phyloP scores from a whole-genome alignment of 2,888 invertebrate species.

The Opisthograptis luteolata region DNA sequence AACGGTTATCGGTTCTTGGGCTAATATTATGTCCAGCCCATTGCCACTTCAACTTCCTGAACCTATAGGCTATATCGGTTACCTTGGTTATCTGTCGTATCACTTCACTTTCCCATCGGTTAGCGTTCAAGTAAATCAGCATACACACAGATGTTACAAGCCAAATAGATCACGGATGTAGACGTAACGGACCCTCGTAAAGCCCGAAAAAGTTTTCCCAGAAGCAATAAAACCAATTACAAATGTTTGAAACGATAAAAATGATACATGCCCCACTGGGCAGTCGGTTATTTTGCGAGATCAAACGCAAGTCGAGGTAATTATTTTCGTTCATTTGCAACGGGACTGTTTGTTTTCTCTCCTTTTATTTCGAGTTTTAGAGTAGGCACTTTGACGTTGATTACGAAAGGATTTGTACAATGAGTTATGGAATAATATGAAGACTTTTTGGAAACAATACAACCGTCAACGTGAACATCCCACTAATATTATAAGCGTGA shows the following conservation, averaged over 20 bases:
- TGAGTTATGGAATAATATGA: not conserved
- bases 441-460: too few species aligned
- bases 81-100: too few species aligned
- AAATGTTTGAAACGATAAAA: conserved; percentile 30
- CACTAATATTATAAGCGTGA: too few species aligned
- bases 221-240: conserved; percentile 32
- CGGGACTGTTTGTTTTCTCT: conserved; percentile 23
- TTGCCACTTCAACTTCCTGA: too few species aligned
- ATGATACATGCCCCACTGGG: conserved; percentile 29
- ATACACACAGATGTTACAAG: not conserved
- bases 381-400: not conserved
- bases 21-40: too few species aligned
- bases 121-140: too few species aligned
- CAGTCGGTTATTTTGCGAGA: conserved; percentile 26
- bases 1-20: too few species aligned
- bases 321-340: conserved; percentile 26
- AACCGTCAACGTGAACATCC: too few species aligned
- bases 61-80: too few species aligned
- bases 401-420: not conserved
- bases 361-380: conserved; percentile 20
- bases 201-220: conserved; percentile 25
- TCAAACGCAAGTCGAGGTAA: conserved; percentile 30
- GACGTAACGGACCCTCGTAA: conserved; percentile 16
- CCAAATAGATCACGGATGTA: conserved; percentile 12
- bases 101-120: too few species aligned